phyloP scores from a whole-genome alignment of 2,888 invertebrate species.

The Phaonia tiefii region DNA sequence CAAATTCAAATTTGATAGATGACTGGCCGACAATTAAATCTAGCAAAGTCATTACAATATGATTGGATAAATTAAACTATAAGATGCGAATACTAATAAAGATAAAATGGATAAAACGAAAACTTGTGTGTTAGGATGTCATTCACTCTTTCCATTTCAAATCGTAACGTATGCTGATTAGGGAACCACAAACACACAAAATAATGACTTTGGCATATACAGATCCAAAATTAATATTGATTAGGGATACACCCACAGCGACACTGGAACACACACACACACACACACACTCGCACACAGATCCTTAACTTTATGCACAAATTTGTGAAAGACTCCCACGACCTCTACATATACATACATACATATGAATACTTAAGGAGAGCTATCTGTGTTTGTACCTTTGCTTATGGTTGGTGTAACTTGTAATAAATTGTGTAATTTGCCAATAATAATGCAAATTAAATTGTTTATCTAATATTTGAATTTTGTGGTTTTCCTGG shows the following conservation, averaged over 20 bases:
- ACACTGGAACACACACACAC: not conserved
- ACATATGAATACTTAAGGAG: too few species aligned
- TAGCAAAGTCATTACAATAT: constrained; percentile 5
- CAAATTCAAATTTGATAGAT: constrained; percentile 34
- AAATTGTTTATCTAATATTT: constrained; percentile 34
- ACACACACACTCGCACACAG: not conserved
- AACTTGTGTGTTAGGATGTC: too few species aligned
- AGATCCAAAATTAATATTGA: not conserved
- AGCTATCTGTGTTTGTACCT: too few species aligned
- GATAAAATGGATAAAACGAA: too few species aligned
- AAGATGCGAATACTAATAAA: too few species aligned
- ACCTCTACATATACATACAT: not conserved
- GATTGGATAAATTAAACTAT: constrained; percentile 15
- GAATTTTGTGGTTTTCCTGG: constrained; percentile 9
- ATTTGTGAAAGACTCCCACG: constrained; percentile 3
- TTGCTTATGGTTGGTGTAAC: not conserved
- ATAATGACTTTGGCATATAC: too few species aligned
- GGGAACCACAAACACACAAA: too few species aligned
- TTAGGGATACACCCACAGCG: not conserved
- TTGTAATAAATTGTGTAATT: constrained; percentile 25
- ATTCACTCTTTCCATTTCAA: too few species aligned
- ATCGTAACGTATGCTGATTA: too few species aligned
- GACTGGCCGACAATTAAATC: constrained; percentile 26
- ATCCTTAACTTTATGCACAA: constrained; percentile 17
- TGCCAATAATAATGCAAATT: constrained; percentile 43